Conservation (phyloP, 2,113 vertebrate species). For the Shinisaurus crocodilurus region DNA sequence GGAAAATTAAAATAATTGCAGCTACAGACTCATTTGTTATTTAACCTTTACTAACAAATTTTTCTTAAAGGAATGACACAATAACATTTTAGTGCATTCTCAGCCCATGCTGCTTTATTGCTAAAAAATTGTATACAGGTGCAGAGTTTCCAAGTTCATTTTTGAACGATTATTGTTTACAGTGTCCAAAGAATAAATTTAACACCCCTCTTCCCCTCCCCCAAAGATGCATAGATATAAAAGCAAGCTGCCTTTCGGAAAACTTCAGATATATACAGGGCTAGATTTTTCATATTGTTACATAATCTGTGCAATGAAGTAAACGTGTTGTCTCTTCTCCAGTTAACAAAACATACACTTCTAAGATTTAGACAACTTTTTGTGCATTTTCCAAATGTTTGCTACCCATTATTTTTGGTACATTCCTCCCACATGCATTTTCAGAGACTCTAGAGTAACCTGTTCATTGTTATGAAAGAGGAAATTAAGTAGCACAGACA, state of each 20-base stretch:
- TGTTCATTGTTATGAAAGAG: conserved; percentile 20
- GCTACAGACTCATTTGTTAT: background rate
- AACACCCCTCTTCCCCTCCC: conserved; percentile 65
- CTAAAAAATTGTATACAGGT: conserved; percentile 77
- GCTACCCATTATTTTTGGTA: background rate
- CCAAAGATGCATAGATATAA: conserved; percentile 84
- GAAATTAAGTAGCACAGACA: conserved; percentile 22
- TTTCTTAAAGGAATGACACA: conserved; percentile 58
- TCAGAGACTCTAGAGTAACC: conserved; percentile 29
- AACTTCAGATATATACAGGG: conserved; percentile 71
- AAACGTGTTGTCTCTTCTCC: conserved; percentile 31
- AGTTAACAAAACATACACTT: background rate
- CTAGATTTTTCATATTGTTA: conserved; percentile 63
- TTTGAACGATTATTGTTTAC: conserved; percentile 78
- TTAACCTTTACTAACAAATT: background rate
- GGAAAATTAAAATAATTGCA: background rate
- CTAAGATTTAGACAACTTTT: conserved; percentile 22
- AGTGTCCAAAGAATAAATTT: conserved; percentile 75
- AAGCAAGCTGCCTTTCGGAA: conserved; percentile 81
- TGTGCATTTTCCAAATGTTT: background rate
- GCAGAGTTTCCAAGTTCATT: conserved; percentile 81
- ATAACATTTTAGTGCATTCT: conserved; percentile 77
- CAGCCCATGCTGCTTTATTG: conserved; percentile 85
- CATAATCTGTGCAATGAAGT: conserved; percentile 40
- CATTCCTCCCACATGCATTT: background rate